Evolutionary conservation across 2,888 invertebrate genomes (phyloP).

Genomic region (Aethes cnicana): DNA sequence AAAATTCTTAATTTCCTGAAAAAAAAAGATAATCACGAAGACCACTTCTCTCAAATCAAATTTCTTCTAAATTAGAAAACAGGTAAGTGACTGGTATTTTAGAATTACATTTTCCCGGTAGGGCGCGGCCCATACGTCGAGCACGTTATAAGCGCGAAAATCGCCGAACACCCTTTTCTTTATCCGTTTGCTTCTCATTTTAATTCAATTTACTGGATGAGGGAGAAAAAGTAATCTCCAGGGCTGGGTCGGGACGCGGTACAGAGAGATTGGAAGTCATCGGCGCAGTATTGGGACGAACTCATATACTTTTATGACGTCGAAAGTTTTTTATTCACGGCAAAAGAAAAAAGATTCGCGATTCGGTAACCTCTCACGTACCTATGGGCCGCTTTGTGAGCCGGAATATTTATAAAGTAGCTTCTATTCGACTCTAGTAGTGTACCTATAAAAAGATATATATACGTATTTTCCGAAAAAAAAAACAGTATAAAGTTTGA

Average conservation of each 20-base stretch:
- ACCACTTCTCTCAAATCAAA: too few relatives aligned
- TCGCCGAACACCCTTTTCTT: slow-evolving; percentile 72
- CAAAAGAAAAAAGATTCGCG: slow-evolving; percentile 74
- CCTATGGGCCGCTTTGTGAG: slow-evolving; percentile 63
- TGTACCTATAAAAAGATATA: too few relatives aligned
- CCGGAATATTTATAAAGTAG: slow-evolving; percentile 33
- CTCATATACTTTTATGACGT: slow-evolving; percentile 79
- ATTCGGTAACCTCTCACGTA: slow-evolving; percentile 53
- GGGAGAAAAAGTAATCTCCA: slow-evolving; percentile 78
- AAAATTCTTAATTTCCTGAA: too few relatives aligned
- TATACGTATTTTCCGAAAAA: too few relatives aligned
- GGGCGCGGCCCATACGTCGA: slow-evolving; percentile 40
- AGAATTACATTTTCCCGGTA: neutral
- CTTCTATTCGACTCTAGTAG: too few relatives aligned
- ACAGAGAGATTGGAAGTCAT: slow-evolving; percentile 79
- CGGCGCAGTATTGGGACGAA: slow-evolving; percentile 78
- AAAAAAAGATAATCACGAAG: too few relatives aligned
- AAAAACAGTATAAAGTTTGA: too few relatives aligned
- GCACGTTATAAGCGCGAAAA: slow-evolving; percentile 64
- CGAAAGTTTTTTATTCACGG: slow-evolving; percentile 76
- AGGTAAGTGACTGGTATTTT: neutral
- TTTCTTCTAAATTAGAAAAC: too few relatives aligned
- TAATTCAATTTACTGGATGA: slow-evolving; percentile 80
- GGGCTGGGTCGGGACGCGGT: slow-evolving; percentile 76
- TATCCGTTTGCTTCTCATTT: slow-evolving; percentile 77